A percentile compares a stretch with the other conserved stretches of the same genome.
Evolutionary conservation across 2,797 vertebrate species (phyloP).

Genomic region (Phrynocephalus vlangalii): DNA sequence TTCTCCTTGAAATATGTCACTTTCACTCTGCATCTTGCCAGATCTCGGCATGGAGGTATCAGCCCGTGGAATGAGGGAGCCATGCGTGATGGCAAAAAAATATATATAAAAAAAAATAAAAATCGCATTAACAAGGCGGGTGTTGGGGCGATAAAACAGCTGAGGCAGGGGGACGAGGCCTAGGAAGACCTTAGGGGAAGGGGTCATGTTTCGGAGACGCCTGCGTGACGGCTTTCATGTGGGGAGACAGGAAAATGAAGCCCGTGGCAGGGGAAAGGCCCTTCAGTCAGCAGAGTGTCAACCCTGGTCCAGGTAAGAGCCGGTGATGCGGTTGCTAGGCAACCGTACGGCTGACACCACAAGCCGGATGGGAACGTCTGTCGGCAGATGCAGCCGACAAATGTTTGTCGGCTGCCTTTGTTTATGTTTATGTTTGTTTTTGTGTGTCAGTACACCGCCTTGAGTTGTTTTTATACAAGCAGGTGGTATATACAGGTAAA

Average conservation of each 20-base stretch:
- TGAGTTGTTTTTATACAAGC: no score
- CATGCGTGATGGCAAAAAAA: not conserved
- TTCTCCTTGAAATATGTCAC: conserved; percentile 25
- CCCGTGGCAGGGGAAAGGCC: not conserved
- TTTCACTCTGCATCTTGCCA: not conserved
- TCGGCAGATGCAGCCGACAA: no score
- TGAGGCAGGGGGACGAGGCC: not conserved
- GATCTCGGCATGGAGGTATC: not conserved
- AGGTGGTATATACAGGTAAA: no score
- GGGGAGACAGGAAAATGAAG: not conserved
- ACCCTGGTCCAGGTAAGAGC: not conserved
- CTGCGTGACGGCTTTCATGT: not conserved
- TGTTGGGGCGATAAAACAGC: conserved; percentile 10
- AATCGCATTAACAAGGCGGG: not conserved
- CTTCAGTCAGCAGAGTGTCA: not conserved
- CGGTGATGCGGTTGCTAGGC: not conserved
- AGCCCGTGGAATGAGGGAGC: not conserved
- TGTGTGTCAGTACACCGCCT: no score
- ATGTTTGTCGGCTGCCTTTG: no score
- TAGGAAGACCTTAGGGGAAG: no score
- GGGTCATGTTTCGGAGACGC: no score
- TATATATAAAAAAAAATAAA: not conserved
- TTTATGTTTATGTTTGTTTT: no score
- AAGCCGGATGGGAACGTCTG: not conserved
- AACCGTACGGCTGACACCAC: not conserved